Base-by-base conservation (phyloP, 2,888 invertebrate species). In the Sinopyrophorus schimmeli region DNA sequence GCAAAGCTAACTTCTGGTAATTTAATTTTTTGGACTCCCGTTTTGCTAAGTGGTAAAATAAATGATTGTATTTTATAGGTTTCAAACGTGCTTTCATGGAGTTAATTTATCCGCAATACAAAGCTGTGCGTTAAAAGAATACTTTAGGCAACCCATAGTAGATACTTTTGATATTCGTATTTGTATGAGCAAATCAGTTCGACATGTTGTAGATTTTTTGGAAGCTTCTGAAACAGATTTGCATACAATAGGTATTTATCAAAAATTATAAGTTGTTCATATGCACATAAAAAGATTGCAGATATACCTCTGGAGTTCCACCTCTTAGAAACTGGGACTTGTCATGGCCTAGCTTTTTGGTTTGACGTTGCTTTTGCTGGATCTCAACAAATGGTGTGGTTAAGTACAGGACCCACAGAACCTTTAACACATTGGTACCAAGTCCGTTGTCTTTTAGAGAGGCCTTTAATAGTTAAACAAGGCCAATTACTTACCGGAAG, bases 351-450 rank as follows among this genome's bases (percentile, higher is more conserved):
- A 55, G 98, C 98, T 10, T 98, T 99, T 77, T 99, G 99, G 98
- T 99, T 99, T 73, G 97, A 99, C 76, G 97, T 98, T 14, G 88
- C 96, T 57, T 98, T 99, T 75, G 85, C 90, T 48, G 97, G 98
- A 21, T 84, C 84, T 30, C 84, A 84, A 49, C 89, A 92, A 67
- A 89, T 92, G 50, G 88, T 98, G 47, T 98, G 98, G 97, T 74
- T 99, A 18, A 97, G 97, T 4, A 99, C 99, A 3, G 88, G 97
- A 0, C 98, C 98, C 0, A 97, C 97, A 2, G 97, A 98, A 71
- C 95, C 97, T 0, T 77, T 99, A 11, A 99, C 98, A 16, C 98
- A 99, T 74, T 99, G 98, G 99, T 98, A 99, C 74, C 97, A 98
- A 77, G 97, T 98, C 1, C 83, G 98, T 17, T 99, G 98, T 72